Evolutionary conservation across 2,888 invertebrate species (phyloP), one percentile per base, ranked within the genome.

Genomic region (Elmis aenea): DNA sequence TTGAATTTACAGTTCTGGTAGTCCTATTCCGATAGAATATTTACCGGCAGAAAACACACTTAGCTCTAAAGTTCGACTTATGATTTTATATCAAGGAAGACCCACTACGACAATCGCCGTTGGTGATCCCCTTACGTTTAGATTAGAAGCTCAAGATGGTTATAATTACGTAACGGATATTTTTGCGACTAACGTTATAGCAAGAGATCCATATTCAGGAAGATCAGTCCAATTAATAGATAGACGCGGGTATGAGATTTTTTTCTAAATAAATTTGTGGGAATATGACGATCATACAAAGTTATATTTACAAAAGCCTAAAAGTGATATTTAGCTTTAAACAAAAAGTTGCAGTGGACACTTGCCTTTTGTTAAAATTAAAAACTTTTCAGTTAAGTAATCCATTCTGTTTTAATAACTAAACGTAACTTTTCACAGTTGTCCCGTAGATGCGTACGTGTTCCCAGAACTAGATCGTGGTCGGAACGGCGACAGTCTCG

Each of bases 21-120:
- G 90, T 57, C 92, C 92, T 1, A 90, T 90, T 47, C 92, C 91
- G 6, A 91, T 93, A 35, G 92, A 92, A 65, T 91, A 91, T 61
- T 71, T 93, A 3, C 92, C 92, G 11, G 91, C 91, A 8, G 91
- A 92, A 62, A 92, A 92, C 55, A 87, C 90, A 0, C 68, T 93
- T 20, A 91, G 91, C 62, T 90, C 90, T 0, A 85, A 89, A 61
- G 89, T 92, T 1, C 79, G 90, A 10, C 67, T 92, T 45, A 73
- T 84, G 70, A 91, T 93, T 51, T 66, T 92, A 26, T 93, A 92
- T 62, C 89, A 92, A 70, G 90, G 90, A 24, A 71, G 91, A 50
- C 91, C 92, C 1, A 93, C 92, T 0, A 92, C 91, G 1, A 92
- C 91, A 1, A 92, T 93, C 26, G 92, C 92, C 4, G 92, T 93